A percentile compares a stretch with the other conserved stretches of the same genome.
Evolutionary conservation across 2,888 invertebrate species (phyloP).

Genomic region (Clostera curtula): DNA sequence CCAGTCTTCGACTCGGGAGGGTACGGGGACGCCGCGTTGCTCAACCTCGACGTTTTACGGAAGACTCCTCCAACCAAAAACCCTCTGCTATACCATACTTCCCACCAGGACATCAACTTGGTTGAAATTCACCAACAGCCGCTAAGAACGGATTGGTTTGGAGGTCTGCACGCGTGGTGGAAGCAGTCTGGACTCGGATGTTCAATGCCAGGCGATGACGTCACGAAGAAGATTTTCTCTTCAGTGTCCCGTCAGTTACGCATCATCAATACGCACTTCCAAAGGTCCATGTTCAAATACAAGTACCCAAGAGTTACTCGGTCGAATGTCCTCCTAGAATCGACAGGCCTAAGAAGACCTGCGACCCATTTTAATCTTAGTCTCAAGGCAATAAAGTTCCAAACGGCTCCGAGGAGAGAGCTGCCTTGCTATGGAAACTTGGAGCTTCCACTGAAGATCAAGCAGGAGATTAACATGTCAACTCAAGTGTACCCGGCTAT

Average conservation of each 20-base stretch:
- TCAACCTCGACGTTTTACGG: constrained; percentile 41
- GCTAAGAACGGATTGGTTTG: constrained; percentile 39
- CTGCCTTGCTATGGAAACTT: constrained; percentile 67
- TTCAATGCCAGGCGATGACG: constrained; percentile 44
- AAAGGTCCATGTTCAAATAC: constrained; percentile 54
- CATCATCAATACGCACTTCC: constrained; percentile 61
- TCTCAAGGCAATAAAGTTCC: constrained; percentile 56
- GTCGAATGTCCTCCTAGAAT: constrained; percentile 58
- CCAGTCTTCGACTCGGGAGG: constrained; percentile 71
- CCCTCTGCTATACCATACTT: constrained; percentile 39
- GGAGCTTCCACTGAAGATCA: constrained; percentile 60
- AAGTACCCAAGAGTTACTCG: constrained; percentile 63
- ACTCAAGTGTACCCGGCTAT: constrained; percentile 45
- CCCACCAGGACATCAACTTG: constrained; percentile 20
- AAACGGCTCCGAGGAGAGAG: constrained; percentile 51
- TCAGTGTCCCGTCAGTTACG: constrained; percentile 59
- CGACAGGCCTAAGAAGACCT: constrained; percentile 38
- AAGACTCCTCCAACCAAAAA: constrained; percentile 39
- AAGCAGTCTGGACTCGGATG: constrained; percentile 47
- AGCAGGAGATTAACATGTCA: constrained; percentile 43
- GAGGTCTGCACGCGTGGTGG: constrained; percentile 50
- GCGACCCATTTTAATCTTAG: constrained; percentile 49
- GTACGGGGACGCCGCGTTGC: constrained; percentile 40
- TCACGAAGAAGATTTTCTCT: constrained; percentile 51
- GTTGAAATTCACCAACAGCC: constrained; percentile 28